phyloP scores from a whole-genome alignment of 2,888 invertebrate genomes.

The Ceratothoa steindachneri region DNA sequence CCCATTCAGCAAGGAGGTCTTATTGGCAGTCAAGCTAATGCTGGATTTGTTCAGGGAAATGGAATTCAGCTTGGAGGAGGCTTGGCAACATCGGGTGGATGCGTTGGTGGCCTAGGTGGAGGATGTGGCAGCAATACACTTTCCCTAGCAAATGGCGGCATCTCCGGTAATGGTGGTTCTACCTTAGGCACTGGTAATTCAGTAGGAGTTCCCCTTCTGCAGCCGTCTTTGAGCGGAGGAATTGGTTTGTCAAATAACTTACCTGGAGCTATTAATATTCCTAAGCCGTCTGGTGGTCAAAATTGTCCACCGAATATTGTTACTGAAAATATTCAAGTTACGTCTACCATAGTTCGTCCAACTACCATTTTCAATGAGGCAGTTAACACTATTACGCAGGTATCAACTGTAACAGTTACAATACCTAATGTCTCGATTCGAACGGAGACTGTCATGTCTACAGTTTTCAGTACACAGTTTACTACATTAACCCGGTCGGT shows the following conservation, averaged over 20 bases:
- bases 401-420: slow-evolving; percentile 25
- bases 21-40: background rate
- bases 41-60: background rate
- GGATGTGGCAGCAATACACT: slow-evolving; percentile 1
- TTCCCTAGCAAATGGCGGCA: slow-evolving; percentile 1
- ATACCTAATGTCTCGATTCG: slow-evolving; percentile 23
- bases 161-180: background rate
- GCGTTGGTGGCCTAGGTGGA: background rate
- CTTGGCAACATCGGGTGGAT: background rate
- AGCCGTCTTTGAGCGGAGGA: background rate
- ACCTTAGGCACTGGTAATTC: background rate
- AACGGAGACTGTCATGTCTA: slow-evolving; percentile 34
- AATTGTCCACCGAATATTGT: slow-evolving; percentile 5
- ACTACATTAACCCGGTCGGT: slow-evolving; percentile 34
- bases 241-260: background rate
- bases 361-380: slow-evolving; percentile 31
- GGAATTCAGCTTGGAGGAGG: background rate
- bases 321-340: background rate
- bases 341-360: slow-evolving; percentile 24
- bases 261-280: background rate
- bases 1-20: background rate
- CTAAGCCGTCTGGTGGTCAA: background rate
- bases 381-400: slow-evolving; percentile 29
- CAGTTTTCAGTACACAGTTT: slow-evolving; percentile 32
- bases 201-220: background rate